Evolutionary conservation across 2,888 invertebrate species (phyloP), one percentile per base, ranked within the genome.

Genomic region (Microdon myrmicae): DNA sequence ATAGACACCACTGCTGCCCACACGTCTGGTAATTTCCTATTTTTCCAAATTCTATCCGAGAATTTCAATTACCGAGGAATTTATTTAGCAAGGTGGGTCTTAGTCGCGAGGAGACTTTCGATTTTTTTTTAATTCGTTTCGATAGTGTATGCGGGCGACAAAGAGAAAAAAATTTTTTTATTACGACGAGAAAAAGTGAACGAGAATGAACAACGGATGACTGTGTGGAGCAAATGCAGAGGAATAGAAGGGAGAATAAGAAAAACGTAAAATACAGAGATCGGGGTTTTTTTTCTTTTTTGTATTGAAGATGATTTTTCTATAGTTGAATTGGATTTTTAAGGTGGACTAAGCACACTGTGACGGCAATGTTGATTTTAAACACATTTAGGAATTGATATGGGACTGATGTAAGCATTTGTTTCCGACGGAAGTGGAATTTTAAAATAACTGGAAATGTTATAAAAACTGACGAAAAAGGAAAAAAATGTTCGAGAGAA

Each of bases 1-100:
- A 20, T 17, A 9, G 38, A 29, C 7, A n/a, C 16, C 26, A 26
- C 41, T 28, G 14, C 29, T 28, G 16, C n/a, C n/a, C n/a, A n/a
- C n/a, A n/a, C n/a, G n/a, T n/a, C n/a, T n/a, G n/a, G n/a, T n/a
- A n/a, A n/a, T n/a, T n/a, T n/a, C n/a, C n/a, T n/a, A n/a, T n/a
- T n/a, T n/a, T n/a, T n/a, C n/a, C n/a, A n/a, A n/a, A n/a, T 20
- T 13, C 41, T 10, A 13, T 12, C 19, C 9, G n/a, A 22, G 9
- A 34, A 38, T 34, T 16, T 12, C 14, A 51, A 45, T 45, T 56
- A 23, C 51, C 51, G 41, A 53, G 64, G 51, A 64, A 64, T 31
- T n/a, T 58, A 53, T 64, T 58, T 51, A 58, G 51, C 64, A 64
- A 64, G 64, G 64, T 64, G 64, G 64, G 64, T 58, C 64, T 47